Evolutionary conservation across 2,888 invertebrate genomes (phyloP).

Genomic region (Eupithecia centaureata): DNA sequence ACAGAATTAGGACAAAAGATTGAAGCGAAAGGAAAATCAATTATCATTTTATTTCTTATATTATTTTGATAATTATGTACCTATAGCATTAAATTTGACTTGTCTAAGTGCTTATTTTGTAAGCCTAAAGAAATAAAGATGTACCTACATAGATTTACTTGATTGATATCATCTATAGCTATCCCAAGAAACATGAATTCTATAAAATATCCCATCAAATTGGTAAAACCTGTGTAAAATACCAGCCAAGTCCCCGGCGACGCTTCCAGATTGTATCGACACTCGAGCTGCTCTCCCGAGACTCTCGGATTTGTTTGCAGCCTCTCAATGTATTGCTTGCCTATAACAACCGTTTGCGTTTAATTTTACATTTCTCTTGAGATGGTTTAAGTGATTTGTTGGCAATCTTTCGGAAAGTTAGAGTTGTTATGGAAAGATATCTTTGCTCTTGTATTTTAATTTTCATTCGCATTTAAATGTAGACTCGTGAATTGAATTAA

Average conservation of each 20-base stretch:
- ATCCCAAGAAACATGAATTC: not conserved
- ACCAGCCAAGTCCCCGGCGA: not conserved
- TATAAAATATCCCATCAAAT: not conserved
- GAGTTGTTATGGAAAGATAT: not conserved
- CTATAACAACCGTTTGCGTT: slow-evolving; percentile 38
- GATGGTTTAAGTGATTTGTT: slow-evolving; percentile 17
- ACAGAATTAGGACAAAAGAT: no score
- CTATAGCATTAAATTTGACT: no score
- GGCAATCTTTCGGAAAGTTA: not conserved
- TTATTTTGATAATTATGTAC: no score
- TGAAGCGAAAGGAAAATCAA: no score
- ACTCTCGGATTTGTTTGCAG: slow-evolving; percentile 21
- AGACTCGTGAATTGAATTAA: not conserved
- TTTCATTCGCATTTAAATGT: not conserved
- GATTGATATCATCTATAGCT: no score
- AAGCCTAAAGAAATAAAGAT: no score
- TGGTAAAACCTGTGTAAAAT: not conserved
- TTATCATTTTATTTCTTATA: no score
- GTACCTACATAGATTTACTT: no score
- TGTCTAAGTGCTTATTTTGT: no score
- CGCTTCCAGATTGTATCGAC: slow-evolving; percentile 22
- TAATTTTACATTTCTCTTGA: slow-evolving; percentile 31
- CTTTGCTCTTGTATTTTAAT: not conserved
- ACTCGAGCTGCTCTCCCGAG: slow-evolving; percentile 27
- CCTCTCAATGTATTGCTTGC: slow-evolving; percentile 36